These are phyloP conservation scores for Linyphia triangularis DNA, from an alignment of 2,888 invertebrate species.

Conservation along the genomic window DNA sequence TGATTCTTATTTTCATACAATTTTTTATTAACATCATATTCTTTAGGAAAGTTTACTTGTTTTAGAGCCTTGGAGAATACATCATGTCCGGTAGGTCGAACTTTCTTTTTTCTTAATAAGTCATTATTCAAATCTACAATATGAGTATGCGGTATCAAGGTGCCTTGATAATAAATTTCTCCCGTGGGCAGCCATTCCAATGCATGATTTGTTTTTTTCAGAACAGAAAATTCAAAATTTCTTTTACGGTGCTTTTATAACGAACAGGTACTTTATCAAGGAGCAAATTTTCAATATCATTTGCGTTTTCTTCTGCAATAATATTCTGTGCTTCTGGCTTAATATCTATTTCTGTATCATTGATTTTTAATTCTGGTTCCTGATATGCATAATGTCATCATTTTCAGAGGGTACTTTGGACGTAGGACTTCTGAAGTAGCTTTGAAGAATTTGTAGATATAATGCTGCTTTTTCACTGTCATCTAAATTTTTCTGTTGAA, in stretches of 20 bases:
- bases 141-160: not conserved
- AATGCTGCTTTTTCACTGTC: not conserved
- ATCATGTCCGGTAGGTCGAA: not conserved
- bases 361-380: too few species aligned
- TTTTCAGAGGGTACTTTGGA: too few species aligned
- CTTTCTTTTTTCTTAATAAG: not conserved
- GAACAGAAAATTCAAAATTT: not conserved
- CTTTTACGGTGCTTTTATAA: not conserved
- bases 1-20: too few species aligned
- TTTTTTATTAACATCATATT: too few species aligned
- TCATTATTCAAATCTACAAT: not conserved
- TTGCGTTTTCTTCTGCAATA: too few species aligned
- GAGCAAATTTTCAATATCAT: too few species aligned
- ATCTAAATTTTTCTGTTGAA: not conserved
- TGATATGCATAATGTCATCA: too few species aligned
- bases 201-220: not conserved
- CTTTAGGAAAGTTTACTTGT: too few species aligned
- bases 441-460: conserved; percentile 29
- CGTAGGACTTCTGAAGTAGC: too few species aligned
- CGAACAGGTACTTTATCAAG: not conserved
- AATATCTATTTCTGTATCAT: not conserved
- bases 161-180: conserved; percentile 8
- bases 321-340: not conserved
- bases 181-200: not conserved
- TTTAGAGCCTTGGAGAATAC: too few species aligned